Percentiles rank a stretch among this genome's conserved stretches.
These are phyloP conservation scores for Lepidurus arcticus DNA, from an alignment of 1,140 invertebrate species.

Conservation along the genomic window DNA sequence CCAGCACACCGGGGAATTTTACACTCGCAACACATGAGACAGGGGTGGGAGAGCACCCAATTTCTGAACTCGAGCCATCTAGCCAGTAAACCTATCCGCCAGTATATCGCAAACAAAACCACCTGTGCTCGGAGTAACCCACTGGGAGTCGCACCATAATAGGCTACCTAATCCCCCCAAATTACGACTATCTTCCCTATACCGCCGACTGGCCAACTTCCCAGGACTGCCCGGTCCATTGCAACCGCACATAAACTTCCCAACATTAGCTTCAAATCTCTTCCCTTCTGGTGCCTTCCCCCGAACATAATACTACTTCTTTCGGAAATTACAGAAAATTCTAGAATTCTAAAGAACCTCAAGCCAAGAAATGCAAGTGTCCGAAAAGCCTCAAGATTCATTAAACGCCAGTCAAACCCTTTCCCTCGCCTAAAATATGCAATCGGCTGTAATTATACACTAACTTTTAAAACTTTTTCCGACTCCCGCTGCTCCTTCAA, in stretches of 20 bases:
- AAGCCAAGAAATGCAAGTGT: background rate
- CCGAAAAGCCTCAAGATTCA: background rate
- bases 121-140: background rate
- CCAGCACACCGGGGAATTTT: background rate
- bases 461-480: background rate
- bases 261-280: no score
- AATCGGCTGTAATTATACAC: background rate
- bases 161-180: background rate
- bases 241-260: no score
- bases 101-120: background rate
- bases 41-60: background rate
- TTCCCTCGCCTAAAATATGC: background rate
- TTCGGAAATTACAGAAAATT: no score
- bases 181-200: background rate
- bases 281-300: no score
- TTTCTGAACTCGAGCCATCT: background rate
- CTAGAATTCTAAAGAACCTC: no score
- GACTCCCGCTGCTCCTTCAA: conserved; percentile 2
- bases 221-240: background rate
- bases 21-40: background rate
- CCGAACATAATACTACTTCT: no score
- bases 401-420: background rate
- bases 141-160: background rate
- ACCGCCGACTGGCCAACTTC: background rate
- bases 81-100: background rate